Percentiles rank a stretch among this genome's conserved stretches.
phyloP scores from a whole-genome alignment of 2,888 invertebrate genomes.

The Odontocolon sp. region DNA sequence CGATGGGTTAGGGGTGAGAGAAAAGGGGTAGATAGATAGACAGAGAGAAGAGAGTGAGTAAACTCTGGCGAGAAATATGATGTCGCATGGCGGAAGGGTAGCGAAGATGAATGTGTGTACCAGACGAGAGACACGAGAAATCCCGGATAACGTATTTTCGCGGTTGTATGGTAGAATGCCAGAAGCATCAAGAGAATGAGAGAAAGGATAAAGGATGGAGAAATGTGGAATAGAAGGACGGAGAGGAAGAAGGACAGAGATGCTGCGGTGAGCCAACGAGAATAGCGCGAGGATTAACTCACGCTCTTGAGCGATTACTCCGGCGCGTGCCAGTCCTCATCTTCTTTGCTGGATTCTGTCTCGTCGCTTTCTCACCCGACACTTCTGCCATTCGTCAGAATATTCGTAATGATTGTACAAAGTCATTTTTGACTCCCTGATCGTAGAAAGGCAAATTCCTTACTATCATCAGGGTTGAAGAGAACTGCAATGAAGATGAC shows the following conservation, averaged over 20 bases:
- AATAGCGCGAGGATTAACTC: constrained; percentile 64
- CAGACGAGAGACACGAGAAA: constrained; percentile 67
- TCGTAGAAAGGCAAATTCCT: too few relatives aligned
- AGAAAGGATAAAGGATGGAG: constrained; percentile 25
- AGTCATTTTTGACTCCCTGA: too few relatives aligned
- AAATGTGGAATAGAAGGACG: constrained; percentile 24
- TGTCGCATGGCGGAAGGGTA: constrained; percentile 57
- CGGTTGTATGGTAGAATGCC: constrained; percentile 56
- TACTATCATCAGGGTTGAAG: too few relatives aligned
- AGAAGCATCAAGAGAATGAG: constrained; percentile 33
- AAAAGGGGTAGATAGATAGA: constrained; percentile 9
- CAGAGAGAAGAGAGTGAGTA: constrained; percentile 21
- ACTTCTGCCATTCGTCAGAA: constrained; percentile 55
- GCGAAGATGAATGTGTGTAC: constrained; percentile 60
- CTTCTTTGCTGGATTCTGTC: constrained; percentile 43
- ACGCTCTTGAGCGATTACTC: constrained; percentile 72
- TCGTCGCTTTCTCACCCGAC: constrained; percentile 60
- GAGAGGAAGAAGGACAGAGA: neutral
- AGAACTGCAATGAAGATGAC: too few relatives aligned
- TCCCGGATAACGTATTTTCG: constrained; percentile 67
- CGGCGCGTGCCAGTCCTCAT: constrained; percentile 67
- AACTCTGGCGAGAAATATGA: constrained; percentile 60
- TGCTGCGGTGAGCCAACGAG: constrained; percentile 25
- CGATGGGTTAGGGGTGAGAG: constrained; percentile 16
- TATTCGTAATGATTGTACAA: constrained; percentile 13